These are phyloP conservation scores for Gymnocephalus cernua DNA, from an alignment of 2,113 vertebrate genomes.

Conservation along the genomic window DNA sequence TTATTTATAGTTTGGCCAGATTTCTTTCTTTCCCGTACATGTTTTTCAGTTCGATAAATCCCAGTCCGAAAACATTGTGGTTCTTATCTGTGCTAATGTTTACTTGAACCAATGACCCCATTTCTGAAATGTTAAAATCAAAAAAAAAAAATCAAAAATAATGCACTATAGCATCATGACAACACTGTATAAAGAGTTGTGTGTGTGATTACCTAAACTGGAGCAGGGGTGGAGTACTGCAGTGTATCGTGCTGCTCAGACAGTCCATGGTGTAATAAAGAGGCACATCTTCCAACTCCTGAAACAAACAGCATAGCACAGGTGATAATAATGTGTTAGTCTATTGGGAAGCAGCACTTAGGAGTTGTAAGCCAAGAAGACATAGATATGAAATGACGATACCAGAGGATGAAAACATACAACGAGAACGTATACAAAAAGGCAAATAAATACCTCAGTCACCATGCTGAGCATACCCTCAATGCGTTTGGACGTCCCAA, in stretches of 20 bases:
- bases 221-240: conserved; percentile 85
- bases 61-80: too few relatives aligned
- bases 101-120: too few relatives aligned
- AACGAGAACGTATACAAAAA: background rate
- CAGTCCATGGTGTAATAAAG: conserved; percentile 90
- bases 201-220: conserved; percentile 85
- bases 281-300: conserved; percentile 89
- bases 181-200: background rate
- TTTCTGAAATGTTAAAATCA: too few relatives aligned
- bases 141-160: too few relatives aligned
- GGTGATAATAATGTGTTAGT: background rate
- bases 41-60: too few relatives aligned
- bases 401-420: too few relatives aligned
- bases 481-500: conserved; percentile 88
- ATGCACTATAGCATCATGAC: background rate
- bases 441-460: conserved; percentile 84
- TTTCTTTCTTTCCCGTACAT: too few relatives aligned
- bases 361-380: too few relatives aligned
- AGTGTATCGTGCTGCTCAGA: conserved; percentile 85
- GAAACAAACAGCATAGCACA: conserved; percentile 20
- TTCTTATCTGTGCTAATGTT: too few relatives aligned
- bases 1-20: too few relatives aligned
- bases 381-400: too few relatives aligned
- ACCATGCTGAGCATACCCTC: conserved; percentile 91
- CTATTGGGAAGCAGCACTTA: too few relatives aligned